Base-by-base conservation (phyloP, 2,888 invertebrate species). In the Oxytorus armatus region DNA sequence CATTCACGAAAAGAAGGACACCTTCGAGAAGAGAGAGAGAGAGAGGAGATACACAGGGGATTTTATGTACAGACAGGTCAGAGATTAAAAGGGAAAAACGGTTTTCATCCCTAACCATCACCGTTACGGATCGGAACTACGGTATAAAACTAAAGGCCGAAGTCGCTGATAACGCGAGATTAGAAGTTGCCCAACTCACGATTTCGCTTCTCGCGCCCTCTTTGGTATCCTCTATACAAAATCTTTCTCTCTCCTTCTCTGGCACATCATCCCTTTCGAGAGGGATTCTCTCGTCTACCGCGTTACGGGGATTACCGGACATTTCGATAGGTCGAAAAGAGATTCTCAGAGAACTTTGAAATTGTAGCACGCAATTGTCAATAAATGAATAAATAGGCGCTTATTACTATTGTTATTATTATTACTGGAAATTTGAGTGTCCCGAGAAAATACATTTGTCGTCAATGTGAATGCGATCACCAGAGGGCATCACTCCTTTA, bases 91-190 rank as follows among this genome's bases (percentile, higher is more conserved):
- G 44, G 53, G 53, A 66, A 44, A 76, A 78, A 76, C 80, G 74
- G 44, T 72, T 68, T 39, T 18, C n/a, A n/a, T n/a, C 53, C 63
- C 14, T 33, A 16, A 18, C 63, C n/a, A 33, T 66, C 44, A 10
- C 39, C 47, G 59, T 53, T 77, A 65, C 49, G 21, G 39, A 25
- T 47, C 33, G 49, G 33, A 33, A 33, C 21, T 65, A 39, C 59
- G 16, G 25, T 72, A 76, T 61, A 76, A 79, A 79, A 76, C 59
- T 72, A 25, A 72, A 76, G 66, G 66, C 70, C 66, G 25, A 33
- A 33, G 47, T 51, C 51, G 63, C 72, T 82, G 81, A 83, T 82
- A 79, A 77, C 66, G 66, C 65, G 39, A 77, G 76, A 82, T 83
- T 82, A 80, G 69, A 78, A 80, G 68, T 79, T 75, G 42, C 42